These are phyloP conservation scores for Gasterosteus nipponicus DNA, from an alignment of 2,113 vertebrate species.

Conservation along the genomic window DNA sequence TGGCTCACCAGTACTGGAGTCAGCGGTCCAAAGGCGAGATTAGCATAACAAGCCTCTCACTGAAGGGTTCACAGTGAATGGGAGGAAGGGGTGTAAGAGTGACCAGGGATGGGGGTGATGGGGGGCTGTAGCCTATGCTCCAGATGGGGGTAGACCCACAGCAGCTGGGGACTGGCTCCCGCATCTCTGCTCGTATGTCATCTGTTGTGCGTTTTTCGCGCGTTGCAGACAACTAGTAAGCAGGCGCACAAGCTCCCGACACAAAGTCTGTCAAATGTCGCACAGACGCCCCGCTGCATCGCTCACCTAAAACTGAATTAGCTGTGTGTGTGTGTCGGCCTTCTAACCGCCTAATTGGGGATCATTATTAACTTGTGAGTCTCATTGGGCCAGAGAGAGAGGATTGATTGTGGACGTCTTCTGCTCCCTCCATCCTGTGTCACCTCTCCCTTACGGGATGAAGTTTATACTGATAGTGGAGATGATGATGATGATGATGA, in stretches of 20 bases:
- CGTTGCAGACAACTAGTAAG: slow-evolving; percentile 60
- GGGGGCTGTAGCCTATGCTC: slow-evolving; percentile 83
- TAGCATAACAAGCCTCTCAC: slow-evolving; percentile 94
- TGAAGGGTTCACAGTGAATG: slow-evolving; percentile 65
- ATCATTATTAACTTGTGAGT: slow-evolving; percentile 72
- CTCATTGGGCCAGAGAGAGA: slow-evolving; percentile 59
- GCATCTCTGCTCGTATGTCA: slow-evolving; percentile 78
- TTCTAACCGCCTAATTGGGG: slow-evolving; percentile 63
- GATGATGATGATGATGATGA: slow-evolving; percentile 53
- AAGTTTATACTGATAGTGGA: slow-evolving; percentile 59
- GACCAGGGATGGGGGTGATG: slow-evolving; percentile 65
- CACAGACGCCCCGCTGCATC: slow-evolving; percentile 45
- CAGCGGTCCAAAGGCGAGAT: slow-evolving; percentile 80
- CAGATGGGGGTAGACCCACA: slow-evolving; percentile 83
- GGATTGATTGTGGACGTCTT: slow-evolving; percentile 69
- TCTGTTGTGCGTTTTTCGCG: slow-evolving; percentile 75
- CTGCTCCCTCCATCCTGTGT: slow-evolving; percentile 56
- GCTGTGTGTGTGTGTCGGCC: slow-evolving; percentile 3
- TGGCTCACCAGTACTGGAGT: slow-evolving; percentile 87
- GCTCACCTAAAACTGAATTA: slow-evolving; percentile 57
- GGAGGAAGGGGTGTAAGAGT: slow-evolving; percentile 45
- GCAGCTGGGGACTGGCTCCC: slow-evolving; percentile 92
- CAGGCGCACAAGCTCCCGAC: slow-evolving; percentile 58
- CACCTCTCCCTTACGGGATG: slow-evolving; percentile 51
- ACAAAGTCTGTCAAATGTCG: slow-evolving; percentile 59